Conservation (phyloP, 53 echinoderm and acorn worm species). For the Astropecten irregularis region DNA sequence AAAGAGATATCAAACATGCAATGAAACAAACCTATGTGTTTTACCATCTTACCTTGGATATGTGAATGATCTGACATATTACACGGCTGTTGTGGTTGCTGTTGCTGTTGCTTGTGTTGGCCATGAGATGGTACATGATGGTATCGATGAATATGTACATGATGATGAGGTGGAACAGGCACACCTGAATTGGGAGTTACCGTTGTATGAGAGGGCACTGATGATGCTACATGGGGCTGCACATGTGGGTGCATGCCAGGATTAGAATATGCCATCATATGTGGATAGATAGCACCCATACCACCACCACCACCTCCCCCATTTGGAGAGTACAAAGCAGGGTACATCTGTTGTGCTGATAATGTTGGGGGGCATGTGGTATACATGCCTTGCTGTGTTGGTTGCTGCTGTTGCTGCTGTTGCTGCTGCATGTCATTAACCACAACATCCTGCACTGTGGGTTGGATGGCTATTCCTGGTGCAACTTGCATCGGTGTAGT, state of each 20-base stretch:
- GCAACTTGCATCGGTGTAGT: slow-evolving; percentile 49
- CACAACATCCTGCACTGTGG: slow-evolving; percentile 44
- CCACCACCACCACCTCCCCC: slow-evolving; percentile 68
- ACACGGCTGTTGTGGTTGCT: slow-evolving; percentile 61
- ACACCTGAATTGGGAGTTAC: slow-evolving; percentile 56
- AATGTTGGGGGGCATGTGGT: slow-evolving; percentile 30
- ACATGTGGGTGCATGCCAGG: slow-evolving; percentile 70
- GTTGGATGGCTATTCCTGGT: slow-evolving; percentile 73
- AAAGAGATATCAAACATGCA: no score
- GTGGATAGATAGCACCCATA: slow-evolving; percentile 60
- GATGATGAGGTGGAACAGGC: slow-evolving; percentile 40
- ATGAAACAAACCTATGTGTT: no score
- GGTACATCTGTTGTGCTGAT: slow-evolving; percentile 52
- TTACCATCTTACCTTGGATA: slow-evolving; percentile 75
- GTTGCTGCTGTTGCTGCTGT: slow-evolving; percentile 74
- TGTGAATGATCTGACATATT: slow-evolving; percentile 66
- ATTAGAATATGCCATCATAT: slow-evolving; percentile 79
- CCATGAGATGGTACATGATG: slow-evolving; percentile 46
- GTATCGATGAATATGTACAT: slow-evolving; percentile 80
- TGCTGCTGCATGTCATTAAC: slow-evolving; percentile 69
- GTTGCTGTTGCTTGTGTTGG: slow-evolving; percentile 52
- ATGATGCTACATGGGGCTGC: slow-evolving; percentile 60
- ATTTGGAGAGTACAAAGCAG: slow-evolving; percentile 50
- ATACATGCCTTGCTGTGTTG: slow-evolving; percentile 39
- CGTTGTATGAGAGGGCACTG: slow-evolving; percentile 21